Conservation (phyloP, 1,140 invertebrate species). For the Druon quercuslanigerum region DNA sequence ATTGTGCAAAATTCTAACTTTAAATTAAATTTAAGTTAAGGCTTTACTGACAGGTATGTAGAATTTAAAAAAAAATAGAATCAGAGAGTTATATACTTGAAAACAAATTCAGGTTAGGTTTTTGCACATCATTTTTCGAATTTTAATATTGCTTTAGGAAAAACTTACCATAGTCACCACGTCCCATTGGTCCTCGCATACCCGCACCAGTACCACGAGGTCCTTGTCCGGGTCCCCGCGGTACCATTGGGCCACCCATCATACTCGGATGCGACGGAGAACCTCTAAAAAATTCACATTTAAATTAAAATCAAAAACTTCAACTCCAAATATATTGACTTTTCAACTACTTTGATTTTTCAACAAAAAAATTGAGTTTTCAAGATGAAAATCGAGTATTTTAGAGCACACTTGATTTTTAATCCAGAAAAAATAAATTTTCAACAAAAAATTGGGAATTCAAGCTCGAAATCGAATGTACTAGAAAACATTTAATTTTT, state of each 20-base stretch:
- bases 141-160: constrained; percentile 33
- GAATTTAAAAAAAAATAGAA: background rate
- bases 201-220: constrained; percentile 74
- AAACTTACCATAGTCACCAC: constrained; percentile 91
- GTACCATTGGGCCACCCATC: constrained; percentile 79
- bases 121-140: background rate
- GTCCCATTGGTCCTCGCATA: constrained; percentile 86
- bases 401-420: no score
- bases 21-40: background rate
- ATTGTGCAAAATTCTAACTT: background rate
- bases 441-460: no score
- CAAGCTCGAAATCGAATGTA: no score
- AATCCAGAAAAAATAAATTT: no score
- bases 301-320: background rate
- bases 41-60: background rate
- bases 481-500: no score
- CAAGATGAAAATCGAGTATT: no score
- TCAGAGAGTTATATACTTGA: constrained; percentile 12
- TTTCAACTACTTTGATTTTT: no score
- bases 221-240: constrained; percentile 80
- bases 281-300: constrained; percentile 70
- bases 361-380: no score
- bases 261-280: constrained; percentile 80
- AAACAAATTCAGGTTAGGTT: constrained; percentile 13
- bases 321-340: no score